These are phyloP conservation scores for Cyclargus thomasi DNA, from an alignment of 1,140 invertebrate genomes.

Conservation along the genomic window DNA sequence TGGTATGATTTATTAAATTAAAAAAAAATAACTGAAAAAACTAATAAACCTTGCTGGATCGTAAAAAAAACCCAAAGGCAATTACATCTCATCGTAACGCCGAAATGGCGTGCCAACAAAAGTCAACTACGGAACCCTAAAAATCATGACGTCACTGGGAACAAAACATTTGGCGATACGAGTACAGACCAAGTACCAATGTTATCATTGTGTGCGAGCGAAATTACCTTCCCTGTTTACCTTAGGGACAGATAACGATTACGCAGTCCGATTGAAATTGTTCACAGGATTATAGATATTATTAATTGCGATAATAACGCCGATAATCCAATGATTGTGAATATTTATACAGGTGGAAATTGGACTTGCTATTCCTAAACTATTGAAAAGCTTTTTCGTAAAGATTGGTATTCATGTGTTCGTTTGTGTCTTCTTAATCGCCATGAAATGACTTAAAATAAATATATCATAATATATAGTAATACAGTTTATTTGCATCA, in stretches of 20 bases:
- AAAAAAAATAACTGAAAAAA: too few species aligned
- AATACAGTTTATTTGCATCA: too few species aligned
- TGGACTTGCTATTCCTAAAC: background rate
- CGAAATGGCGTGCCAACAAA: too few species aligned
- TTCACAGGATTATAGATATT: constrained; percentile 21
- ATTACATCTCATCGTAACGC: too few species aligned
- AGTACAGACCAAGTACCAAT: constrained; percentile 35
- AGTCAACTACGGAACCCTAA: constrained; percentile 12
- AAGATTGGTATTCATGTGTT: too few species aligned
- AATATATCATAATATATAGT: too few species aligned
- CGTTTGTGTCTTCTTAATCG: too few species aligned
- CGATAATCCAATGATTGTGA: background rate
- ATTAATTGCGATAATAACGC: background rate
- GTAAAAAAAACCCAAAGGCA: too few species aligned
- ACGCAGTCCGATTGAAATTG: constrained; percentile 15
- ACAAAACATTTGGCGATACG: constrained; percentile 42
- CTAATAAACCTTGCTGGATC: too few species aligned
- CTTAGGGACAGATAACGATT: constrained; percentile 33
- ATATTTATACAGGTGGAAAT: constrained; percentile 42
- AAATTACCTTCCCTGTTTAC: constrained; percentile 42
- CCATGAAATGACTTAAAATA: too few species aligned
- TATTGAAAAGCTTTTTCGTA: background rate
- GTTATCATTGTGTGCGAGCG: constrained; percentile 36
- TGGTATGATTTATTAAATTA: too few species aligned
- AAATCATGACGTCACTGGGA: constrained; percentile 32